Evolutionary conservation across 2,113 vertebrate species (phyloP).

Genomic region (Petrocephalus zakoni): DNA sequence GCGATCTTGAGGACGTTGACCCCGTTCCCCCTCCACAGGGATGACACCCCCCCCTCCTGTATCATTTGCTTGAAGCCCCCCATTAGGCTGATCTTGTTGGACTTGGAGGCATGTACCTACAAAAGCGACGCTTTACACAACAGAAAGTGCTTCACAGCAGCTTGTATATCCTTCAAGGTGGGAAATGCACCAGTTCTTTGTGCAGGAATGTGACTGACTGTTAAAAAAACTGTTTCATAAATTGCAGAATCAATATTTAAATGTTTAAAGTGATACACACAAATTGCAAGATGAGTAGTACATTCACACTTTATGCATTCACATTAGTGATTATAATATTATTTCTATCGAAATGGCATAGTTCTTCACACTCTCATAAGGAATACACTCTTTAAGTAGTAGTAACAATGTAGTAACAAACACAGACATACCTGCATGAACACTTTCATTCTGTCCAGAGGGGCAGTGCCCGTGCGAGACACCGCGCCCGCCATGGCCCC

Average conservation of each 20-base stretch:
- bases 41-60: slow-evolving; percentile 82
- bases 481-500: slow-evolving; percentile 85
- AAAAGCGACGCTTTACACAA: slow-evolving; percentile 33
- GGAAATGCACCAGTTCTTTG: background rate
- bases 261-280: background rate
- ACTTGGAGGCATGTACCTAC: slow-evolving; percentile 85
- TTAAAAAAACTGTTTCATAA: background rate
- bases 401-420: background rate
- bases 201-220: background rate
- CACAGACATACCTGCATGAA: slow-evolving; percentile 86
- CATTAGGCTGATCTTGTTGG: slow-evolving; percentile 78
- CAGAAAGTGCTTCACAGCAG: background rate
- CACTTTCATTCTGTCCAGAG: slow-evolving; percentile 91
- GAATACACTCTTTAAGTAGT: background rate
- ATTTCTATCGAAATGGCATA: background rate
- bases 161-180: background rate
- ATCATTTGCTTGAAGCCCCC: slow-evolving; percentile 88
- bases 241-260: background rate
- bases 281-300: background rate
- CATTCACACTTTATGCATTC: background rate
- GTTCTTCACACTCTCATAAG: background rate
- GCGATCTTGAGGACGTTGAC: slow-evolving; percentile 96
- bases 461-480: slow-evolving; percentile 90
- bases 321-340: background rate
- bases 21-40: slow-evolving; percentile 93